Evolutionary conservation across 2,797 vertebrate species (phyloP).

Genomic region (Strix occidentalis): DNA sequence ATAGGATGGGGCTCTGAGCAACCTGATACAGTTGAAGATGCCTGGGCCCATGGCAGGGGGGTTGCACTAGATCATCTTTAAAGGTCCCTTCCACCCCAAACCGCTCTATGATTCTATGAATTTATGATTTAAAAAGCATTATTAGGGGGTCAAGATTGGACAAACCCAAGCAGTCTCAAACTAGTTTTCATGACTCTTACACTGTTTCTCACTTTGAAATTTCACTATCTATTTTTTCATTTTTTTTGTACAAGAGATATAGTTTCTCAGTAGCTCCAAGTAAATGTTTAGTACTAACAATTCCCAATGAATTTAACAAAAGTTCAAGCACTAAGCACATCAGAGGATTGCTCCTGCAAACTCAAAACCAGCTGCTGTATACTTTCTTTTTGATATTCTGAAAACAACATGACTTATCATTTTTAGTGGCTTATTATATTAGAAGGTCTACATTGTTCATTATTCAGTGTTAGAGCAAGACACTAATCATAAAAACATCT

Average conservation of each 20-base stretch:
- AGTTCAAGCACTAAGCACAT: neutral
- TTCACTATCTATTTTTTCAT: neutral
- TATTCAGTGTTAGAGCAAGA: neutral
- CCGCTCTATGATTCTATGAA: neutral
- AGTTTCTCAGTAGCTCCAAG: neutral
- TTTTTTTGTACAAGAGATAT: neutral
- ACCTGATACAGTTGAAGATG: neutral
- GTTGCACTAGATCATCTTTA: neutral
- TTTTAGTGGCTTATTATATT: conserved; percentile 26
- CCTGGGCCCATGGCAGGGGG: neutral
- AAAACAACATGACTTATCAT: conserved; percentile 32
- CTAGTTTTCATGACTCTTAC: neutral
- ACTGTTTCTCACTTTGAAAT: neutral
- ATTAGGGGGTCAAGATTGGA: neutral
- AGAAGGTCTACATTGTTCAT: conserved; percentile 20
- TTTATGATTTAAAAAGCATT: neutral
- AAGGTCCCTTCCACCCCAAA: neutral
- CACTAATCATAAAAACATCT: conserved; percentile 14
- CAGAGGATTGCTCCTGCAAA: neutral
- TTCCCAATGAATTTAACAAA: neutral
- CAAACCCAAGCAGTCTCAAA: neutral
- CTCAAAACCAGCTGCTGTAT: neutral
- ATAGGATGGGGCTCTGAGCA: neutral
- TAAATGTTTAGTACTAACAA: neutral
- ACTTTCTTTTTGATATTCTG: conserved; percentile 11